A percentile compares a stretch with the other conserved stretches of the same genome.
Evolutionary conservation across 1,140 invertebrate genomes (phyloP).

Genomic region (Drosophila seguyi): DNA sequence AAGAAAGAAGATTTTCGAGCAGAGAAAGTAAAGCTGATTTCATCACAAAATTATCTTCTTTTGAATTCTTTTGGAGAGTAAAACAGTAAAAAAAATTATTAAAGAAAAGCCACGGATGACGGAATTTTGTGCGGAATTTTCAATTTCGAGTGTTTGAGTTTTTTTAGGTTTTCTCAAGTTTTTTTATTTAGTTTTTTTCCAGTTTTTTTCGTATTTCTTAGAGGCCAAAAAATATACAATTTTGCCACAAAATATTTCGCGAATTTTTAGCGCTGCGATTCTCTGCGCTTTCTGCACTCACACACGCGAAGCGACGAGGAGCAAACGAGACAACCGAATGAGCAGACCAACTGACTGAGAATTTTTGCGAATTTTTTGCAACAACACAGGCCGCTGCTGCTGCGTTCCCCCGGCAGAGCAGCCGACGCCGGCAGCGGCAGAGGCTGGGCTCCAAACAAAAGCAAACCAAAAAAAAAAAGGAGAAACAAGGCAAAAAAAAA

Average conservation of each 20-base stretch:
- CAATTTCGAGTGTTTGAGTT: not conserved
- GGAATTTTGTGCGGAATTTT: conserved; percentile 1
- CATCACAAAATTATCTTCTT: not conserved
- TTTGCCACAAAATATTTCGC: not conserved
- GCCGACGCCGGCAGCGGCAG: conserved; percentile 10
- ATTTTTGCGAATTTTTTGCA: conserved; percentile 30
- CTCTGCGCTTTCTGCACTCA: conserved; percentile 57
- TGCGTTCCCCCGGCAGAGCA: not conserved
- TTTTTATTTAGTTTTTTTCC: not conserved
- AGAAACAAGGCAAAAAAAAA: conserved; percentile 11
- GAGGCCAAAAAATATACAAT: not conserved
- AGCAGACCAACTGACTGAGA: conserved; percentile 67
- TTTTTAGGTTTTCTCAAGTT: not conserved
- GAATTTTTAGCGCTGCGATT: conserved; percentile 15
- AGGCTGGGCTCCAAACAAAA: conserved; percentile 70
- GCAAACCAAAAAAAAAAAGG: conserved; percentile 55
- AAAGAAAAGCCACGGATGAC: not conserved
- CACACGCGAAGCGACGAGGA: conserved; percentile 81
- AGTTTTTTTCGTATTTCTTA: not conserved
- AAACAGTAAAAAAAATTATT: conserved; percentile 10
- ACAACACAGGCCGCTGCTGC: conserved; percentile 45
- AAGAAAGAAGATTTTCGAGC: not conserved
- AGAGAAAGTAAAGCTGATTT: conserved; percentile 12
- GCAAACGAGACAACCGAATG: conserved; percentile 82
- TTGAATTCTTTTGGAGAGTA: not conserved